These are phyloP conservation scores for Enteromius anoplus DNA, from an alignment of 2,797 vertebrate species.

Conservation along the genomic window DNA sequence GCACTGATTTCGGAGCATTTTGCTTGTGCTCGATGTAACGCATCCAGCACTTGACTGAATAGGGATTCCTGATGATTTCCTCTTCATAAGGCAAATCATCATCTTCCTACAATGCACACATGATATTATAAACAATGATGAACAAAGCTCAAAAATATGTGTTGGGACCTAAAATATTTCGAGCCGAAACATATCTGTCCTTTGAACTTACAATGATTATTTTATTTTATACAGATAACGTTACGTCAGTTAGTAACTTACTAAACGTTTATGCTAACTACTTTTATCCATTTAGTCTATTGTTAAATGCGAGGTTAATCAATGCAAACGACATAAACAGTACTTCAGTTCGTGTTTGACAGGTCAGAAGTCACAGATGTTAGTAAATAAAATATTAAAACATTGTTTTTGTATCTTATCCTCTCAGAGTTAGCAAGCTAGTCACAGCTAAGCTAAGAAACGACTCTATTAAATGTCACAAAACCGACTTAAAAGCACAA, in stretches of 20 bases:
- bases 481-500: background rate
- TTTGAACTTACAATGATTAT: background rate
- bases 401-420: background rate
- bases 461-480: background rate
- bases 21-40: slow-evolving; percentile 92
- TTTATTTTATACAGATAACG: background rate
- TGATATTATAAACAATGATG: background rate
- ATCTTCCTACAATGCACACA: slow-evolving; percentile 79
- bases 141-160: background rate
- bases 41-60: slow-evolving; percentile 94
- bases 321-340: background rate
- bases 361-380: background rate
- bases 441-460: background rate
- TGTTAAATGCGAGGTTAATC: background rate
- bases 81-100: slow-evolving; percentile 94
- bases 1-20: slow-evolving; percentile 76
- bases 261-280: background rate
- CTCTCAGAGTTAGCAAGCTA: slow-evolving; percentile 32
- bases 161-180: background rate
- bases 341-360: background rate
- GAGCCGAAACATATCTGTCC: background rate
- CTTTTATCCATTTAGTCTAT: background rate
- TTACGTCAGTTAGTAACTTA: background rate
- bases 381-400: background rate
- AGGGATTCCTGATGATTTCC: slow-evolving; percentile 92